Evolutionary conservation across 2,113 vertebrate genomes (phyloP).

Genomic region (Puntigrus tetrazona): DNA sequence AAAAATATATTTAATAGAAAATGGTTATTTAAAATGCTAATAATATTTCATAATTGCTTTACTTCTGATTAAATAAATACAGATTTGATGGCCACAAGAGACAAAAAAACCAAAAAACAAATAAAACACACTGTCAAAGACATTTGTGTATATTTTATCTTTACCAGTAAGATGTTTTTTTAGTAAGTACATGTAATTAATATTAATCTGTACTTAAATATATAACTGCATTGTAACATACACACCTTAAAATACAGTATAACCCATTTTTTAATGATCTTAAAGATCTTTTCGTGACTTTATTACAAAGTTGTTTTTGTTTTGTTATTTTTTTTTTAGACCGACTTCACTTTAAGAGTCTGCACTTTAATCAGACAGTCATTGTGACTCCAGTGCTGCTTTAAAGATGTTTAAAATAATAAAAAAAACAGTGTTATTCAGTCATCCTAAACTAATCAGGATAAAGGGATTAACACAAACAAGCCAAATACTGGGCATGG

Average conservation of each 20-base stretch:
- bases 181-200: too few relatives aligned
- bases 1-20: background rate
- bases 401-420: background rate
- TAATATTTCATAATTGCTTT: background rate
- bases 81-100: background rate
- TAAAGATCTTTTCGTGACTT: background rate
- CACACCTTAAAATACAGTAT: too few relatives aligned
- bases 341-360: background rate
- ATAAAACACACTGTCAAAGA: too few relatives aligned
- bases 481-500: slow-evolving; percentile 3
- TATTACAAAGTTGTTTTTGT: background rate
- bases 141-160: background rate
- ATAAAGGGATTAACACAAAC: slow-evolving; percentile 46
- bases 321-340: background rate
- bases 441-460: slow-evolving; percentile 33
- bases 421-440: slow-evolving; percentile 22
- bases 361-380: background rate
- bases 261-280: too few relatives aligned
- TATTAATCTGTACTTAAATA: too few relatives aligned
- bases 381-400: background rate
- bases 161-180: background rate
- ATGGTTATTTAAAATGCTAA: background rate
- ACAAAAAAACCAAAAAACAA: too few relatives aligned
- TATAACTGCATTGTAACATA: too few relatives aligned
- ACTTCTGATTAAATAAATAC: background rate